Conservation (phyloP, 2,888 invertebrate genomes). For the Orgyia antiqua region DNA sequence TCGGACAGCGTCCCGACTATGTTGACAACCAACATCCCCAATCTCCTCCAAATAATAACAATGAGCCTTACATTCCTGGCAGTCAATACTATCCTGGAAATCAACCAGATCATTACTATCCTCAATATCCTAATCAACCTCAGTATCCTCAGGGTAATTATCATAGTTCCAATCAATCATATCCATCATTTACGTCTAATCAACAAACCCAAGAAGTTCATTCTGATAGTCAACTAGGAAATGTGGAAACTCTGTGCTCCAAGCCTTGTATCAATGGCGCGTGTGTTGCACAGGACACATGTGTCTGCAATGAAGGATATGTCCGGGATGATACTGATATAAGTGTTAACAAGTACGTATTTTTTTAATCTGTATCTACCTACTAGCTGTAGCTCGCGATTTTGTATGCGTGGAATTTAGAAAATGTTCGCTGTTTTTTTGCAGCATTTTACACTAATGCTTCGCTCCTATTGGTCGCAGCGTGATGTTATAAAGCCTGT, state of each 20-base stretch:
- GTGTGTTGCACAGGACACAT: conserved; percentile 74
- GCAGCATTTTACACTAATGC: too few relatives aligned
- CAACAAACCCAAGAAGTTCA: conserved; percentile 15
- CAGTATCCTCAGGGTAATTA: conserved; percentile 1
- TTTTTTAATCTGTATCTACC: too few relatives aligned
- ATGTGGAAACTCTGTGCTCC: conserved; percentile 59
- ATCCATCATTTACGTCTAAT: conserved; percentile 3
- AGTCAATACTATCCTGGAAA: conserved; percentile 9
- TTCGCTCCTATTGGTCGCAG: too few relatives aligned
- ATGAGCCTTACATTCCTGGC: conserved; percentile 7
- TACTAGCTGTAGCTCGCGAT: too few relatives aligned
- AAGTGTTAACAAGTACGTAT: conserved; percentile 39
- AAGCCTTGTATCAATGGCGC: conserved; percentile 83
- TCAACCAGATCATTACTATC: conserved; percentile 9
- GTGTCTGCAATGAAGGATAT: conserved; percentile 78
- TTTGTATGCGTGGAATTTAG: too few relatives aligned
- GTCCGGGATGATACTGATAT: conserved; percentile 51
- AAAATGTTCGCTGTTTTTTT: too few relatives aligned
- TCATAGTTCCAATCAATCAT: conserved; percentile 2
- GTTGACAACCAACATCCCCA: conserved; percentile 8
- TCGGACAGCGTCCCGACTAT: conserved; percentile 10
- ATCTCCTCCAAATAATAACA: conserved; percentile 8
- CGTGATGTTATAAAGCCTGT: too few relatives aligned
- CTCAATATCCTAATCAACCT: conserved; percentile 11
- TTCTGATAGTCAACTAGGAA: conserved; percentile 18